Base-by-base conservation (phyloP, 2,113 vertebrate genomes). In the Ammospiza nelsoni region DNA sequence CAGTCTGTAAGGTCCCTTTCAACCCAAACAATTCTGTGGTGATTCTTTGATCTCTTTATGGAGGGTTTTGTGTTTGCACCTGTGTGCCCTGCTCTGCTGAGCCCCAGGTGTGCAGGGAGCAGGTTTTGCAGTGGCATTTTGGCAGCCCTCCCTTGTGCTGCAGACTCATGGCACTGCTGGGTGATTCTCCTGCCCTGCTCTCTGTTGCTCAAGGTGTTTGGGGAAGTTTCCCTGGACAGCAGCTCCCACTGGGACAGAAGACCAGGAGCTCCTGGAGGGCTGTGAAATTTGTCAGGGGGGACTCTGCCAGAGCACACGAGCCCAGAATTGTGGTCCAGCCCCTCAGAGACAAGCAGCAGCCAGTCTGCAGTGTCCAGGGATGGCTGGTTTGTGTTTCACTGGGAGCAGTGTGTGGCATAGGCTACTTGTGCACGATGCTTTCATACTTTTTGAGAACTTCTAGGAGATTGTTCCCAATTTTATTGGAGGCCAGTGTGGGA, bases 341-440 rank as follows among this genome's bases (percentile, higher is more conserved):
- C 37, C 37, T 39, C 37, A 39, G 37, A 59, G 29, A n/a, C 54
- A 59, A 6, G 18, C 44, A 51, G 79, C 55, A 61, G 46, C 20
- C 55, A 43, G 19, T 12, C 25, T 83, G 67, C 25, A 8, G 46
- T 33, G 27, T 16, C 43, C 77, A 35, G 39, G 39, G 39, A 39
- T 39, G 39, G 39, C 39, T 74, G 76, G 10, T 22, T 37, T 35
- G 69, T 2, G 1, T 37, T 43, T 33, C 61, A 23, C 11, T 83
- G 44, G 54, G 37, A 89, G 43, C 28, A 43, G 39, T 3, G 27
- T 0, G 0, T 68, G 57, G 22, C 55, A 33, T 1, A 28, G 43
- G 6, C 57, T 66, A 14, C 66, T 15, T 22, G 20, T 35, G 24
- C 19, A 4, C 2, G 0, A 35, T 41, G 22, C 6, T 3, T 1